A percentile compares a stretch with the other conserved stretches of the same genome.
Conservation (phyloP, 2,797 vertebrate species). For the Cottoperca gobio region DNA sequence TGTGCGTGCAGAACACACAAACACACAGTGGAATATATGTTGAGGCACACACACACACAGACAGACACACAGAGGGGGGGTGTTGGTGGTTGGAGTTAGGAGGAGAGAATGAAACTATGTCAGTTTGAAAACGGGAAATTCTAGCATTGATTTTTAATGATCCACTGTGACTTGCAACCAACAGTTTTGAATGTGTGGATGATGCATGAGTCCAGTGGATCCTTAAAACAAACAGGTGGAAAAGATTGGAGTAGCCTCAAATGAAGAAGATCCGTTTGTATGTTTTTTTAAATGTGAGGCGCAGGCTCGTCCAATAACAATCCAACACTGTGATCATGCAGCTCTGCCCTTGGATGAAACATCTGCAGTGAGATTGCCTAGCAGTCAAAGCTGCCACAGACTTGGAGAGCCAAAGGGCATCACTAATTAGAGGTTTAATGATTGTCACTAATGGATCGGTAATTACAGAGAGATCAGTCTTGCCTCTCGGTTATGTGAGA, state of each 20-base stretch:
- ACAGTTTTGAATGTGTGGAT: neutral
- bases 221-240: constrained; percentile 83
- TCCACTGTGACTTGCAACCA: constrained; percentile 76
- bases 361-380: constrained; percentile 57
- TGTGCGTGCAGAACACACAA: constrained; percentile 66
- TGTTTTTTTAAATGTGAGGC: constrained; percentile 43
- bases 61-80: constrained; percentile 49
- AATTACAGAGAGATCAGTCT: constrained; percentile 78
- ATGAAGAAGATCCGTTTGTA: constrained; percentile 33
- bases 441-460: constrained; percentile 75
- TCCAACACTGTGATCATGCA: constrained; percentile 68
- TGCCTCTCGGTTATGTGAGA: constrained; percentile 60
- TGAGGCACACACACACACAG: constrained; percentile 52
- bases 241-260: constrained; percentile 66
- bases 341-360: constrained; percentile 56
- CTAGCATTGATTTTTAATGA: constrained; percentile 80
- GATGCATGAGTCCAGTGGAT: constrained; percentile 77
- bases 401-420: constrained; percentile 59
- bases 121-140: constrained; percentile 76
- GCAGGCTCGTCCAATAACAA: constrained; percentile 72
- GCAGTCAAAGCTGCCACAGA: constrained; percentile 55
- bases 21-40: constrained; percentile 77
- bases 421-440: constrained; percentile 75
- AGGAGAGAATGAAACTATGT: constrained; percentile 85
- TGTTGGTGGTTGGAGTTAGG: constrained; percentile 73